phyloP scores from a whole-genome alignment of 2,888 invertebrate genomes.

The Drosophila seclusa region DNA sequence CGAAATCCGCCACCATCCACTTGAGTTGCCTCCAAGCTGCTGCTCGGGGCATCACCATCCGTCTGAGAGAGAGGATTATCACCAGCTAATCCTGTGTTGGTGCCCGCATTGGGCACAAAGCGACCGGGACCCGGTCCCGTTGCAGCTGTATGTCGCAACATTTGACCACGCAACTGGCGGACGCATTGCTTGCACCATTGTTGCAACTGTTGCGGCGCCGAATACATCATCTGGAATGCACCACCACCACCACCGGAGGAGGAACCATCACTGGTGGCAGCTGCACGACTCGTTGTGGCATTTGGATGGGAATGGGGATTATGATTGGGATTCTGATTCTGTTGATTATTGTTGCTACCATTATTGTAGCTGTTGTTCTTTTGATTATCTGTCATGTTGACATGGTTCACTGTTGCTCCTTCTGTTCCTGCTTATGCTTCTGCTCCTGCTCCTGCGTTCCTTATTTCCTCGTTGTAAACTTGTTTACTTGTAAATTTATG shows the following conservation, averaged over 20 bases:
- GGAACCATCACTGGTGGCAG: not conserved
- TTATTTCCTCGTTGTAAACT: conserved; percentile 25
- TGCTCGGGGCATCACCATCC: not conserved
- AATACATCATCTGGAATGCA: conserved; percentile 3
- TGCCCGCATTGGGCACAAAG: conserved; percentile 25
- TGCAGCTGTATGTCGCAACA: conserved; percentile 64
- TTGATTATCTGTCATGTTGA: conserved; percentile 63
- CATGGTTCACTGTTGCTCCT: conserved; percentile 39
- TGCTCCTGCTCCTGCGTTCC: not conserved
- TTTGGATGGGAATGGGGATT: conserved; percentile 6
- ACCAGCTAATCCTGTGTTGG: conserved; percentile 9
- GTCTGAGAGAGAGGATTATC: not conserved
- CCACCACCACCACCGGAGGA: not conserved
- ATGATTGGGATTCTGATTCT: conserved; percentile 19
- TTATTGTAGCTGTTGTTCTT: conserved; percentile 32
- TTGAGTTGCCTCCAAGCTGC: conserved; percentile 1
- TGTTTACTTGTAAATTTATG: conserved; percentile 8
- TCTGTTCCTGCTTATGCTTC: not conserved
- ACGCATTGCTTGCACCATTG: conserved; percentile 47
- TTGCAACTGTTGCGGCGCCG: conserved; percentile 35
- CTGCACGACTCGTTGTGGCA: not conserved
- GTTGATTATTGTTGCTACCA: conserved; percentile 24
- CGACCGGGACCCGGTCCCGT: conserved; percentile 51
- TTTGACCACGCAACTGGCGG: conserved; percentile 52
- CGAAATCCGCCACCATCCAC: conserved; percentile 27